These are phyloP conservation scores for Ptilorrhoa leucosticta DNA, from an alignment of 2,113 vertebrate species.

Conservation along the genomic window DNA sequence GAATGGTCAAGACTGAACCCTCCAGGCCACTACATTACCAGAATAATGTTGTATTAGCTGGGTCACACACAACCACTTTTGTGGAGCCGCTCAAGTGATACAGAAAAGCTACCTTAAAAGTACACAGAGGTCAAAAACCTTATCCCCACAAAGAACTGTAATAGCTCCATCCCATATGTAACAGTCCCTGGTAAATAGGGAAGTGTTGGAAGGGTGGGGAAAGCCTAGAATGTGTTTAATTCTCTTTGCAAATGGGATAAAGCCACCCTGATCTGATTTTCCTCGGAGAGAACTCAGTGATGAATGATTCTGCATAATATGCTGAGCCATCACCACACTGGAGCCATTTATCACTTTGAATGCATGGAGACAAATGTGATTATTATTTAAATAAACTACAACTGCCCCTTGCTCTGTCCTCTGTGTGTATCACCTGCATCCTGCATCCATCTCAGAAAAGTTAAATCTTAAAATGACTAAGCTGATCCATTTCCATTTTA, in stretches of 20 bases:
- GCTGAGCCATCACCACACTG: slow-evolving; percentile 61
- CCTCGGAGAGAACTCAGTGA: slow-evolving; percentile 53
- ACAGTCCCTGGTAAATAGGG: not conserved
- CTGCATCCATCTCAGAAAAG: slow-evolving; percentile 23
- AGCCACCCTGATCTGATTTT: slow-evolving; percentile 53
- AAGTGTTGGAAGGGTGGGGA: not conserved
- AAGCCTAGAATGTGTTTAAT: not conserved
- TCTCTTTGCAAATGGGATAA: slow-evolving; percentile 33
- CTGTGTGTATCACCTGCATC: not conserved
- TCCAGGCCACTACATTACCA: not conserved
- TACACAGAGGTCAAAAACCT: not conserved
- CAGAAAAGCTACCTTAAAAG: not conserved
- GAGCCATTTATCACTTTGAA: slow-evolving; percentile 68
- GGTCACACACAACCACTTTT: not conserved
- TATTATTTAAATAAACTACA: slow-evolving; percentile 67
- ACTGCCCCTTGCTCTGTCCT: slow-evolving; percentile 16
- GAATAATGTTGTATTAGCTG: not conserved
- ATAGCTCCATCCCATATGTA: not conserved
- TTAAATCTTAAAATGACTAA: slow-evolving; percentile 21
- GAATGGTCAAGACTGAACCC: not conserved
- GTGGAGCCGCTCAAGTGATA: not conserved
- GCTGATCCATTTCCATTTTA: slow-evolving; percentile 1
- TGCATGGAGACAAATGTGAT: slow-evolving; percentile 47
- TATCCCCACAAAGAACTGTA: not conserved
- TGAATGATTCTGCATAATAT: slow-evolving; percentile 62